Conservation (phyloP, 2,113 vertebrate species). For the Speoplatyrhinus poulsoni region DNA sequence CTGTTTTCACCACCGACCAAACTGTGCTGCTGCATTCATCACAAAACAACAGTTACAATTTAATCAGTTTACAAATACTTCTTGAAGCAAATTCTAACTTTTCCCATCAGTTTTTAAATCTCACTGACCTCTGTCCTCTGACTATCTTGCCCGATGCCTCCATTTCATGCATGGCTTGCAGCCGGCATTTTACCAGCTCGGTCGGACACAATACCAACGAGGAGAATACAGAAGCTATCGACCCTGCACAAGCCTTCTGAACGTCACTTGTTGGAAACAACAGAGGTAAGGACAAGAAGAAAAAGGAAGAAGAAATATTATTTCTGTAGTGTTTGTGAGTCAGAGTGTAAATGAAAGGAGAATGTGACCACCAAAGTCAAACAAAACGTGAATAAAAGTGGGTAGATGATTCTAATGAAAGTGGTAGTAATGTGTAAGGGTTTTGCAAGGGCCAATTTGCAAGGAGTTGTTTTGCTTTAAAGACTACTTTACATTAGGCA, state of each 20-base stretch:
- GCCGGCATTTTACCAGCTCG: slow-evolving; percentile 94
- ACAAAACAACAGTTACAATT: not conserved
- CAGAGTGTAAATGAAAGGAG: too few relatives aligned
- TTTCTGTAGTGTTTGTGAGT: too few relatives aligned
- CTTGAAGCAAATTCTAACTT: too few relatives aligned
- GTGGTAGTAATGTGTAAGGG: too few relatives aligned
- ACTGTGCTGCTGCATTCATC: slow-evolving; percentile 82
- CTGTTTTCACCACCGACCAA: slow-evolving; percentile 89
- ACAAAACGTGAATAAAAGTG: too few relatives aligned
- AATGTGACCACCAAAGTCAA: too few relatives aligned
- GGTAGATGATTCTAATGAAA: too few relatives aligned
- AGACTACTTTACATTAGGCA: too few relatives aligned
- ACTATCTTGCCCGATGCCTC: slow-evolving; percentile 83
- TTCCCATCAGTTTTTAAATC: not conserved
- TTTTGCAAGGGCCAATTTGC: too few relatives aligned
- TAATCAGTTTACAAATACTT: not conserved
- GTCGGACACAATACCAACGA: slow-evolving; percentile 92
- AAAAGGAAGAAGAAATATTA: too few relatives aligned
- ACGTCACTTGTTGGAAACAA: slow-evolving; percentile 77
- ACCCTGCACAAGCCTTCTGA: slow-evolving; percentile 91
- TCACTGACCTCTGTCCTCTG: slow-evolving; percentile 79
- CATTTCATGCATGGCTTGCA: slow-evolving; percentile 97
- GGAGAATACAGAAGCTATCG: slow-evolving; percentile 90
- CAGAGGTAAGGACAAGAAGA: too few relatives aligned
- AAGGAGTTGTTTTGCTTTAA: too few relatives aligned